Evolutionary conservation across 2,797 vertebrate species (phyloP), one percentile per base, ranked within the genome.

Genomic region (Galagoides demidoff): DNA sequence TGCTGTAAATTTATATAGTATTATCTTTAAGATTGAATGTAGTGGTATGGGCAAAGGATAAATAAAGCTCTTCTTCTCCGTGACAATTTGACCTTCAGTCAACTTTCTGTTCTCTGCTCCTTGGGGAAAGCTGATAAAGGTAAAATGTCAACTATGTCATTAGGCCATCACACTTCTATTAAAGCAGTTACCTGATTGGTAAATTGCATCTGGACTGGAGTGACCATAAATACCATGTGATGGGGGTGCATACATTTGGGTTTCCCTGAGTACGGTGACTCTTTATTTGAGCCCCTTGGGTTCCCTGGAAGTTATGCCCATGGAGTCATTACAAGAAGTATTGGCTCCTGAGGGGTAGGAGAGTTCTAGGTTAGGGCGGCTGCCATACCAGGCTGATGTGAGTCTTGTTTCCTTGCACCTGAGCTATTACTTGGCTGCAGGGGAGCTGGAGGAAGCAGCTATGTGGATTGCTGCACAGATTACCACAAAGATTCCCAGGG

Each of bases 151-250:
- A n/a, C 68, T 83, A 68, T 29, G 20, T 27, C 23, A 25, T 84
- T 45, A 61, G n/a, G 12, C 39, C 37, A 25, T 43, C 61, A 91
- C 22, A 61, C 57, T 64, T 49, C 59, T 49, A 79, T 52, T 23
- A 96, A 82, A 83, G 52, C 77, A 89, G 82, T 86, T 31, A 68
- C 43, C 78, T 77, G 39, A 57, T 68, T 55, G 49, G 77, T 64
- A 87, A 83, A 82, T 81, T 76, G 70, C 37, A n/a, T 82, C 55
- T 71, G 25, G 49, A 76, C 63, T 25, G 25, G n/a, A 78, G 81
- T 34, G 85, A 59, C 29, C 57, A 49, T 89, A 87, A 64, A 57
- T 57, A 29, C 9, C 52, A 49, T 49, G 45, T 27, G 23, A n/a
- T 37, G 22, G 19, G 16, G 43, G 25, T 82, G 55, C n/a, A 31